Conservation (phyloP, 2,888 invertebrate genomes). For the Choreutis nemorana region DNA sequence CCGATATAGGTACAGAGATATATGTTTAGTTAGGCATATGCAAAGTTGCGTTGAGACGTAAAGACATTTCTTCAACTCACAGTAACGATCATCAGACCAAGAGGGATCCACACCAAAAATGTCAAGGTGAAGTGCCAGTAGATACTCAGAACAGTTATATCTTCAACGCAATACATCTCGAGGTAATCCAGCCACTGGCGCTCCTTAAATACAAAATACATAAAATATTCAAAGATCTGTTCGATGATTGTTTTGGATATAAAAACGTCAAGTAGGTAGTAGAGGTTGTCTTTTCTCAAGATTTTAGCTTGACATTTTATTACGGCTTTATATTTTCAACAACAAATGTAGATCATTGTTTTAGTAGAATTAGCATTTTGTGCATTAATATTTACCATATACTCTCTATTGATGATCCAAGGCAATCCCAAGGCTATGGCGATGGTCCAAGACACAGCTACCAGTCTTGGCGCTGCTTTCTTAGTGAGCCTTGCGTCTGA, state of each 20-base stretch:
- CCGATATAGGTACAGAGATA: no score
- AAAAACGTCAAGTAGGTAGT: no score
- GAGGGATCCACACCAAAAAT: conserved; percentile 80
- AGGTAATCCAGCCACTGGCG: conserved; percentile 78
- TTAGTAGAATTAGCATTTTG: no score
- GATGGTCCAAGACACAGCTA: conserved; percentile 72
- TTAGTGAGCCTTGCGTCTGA: conserved; percentile 74
- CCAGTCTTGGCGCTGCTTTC: conserved; percentile 70
- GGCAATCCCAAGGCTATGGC: conserved; percentile 72
- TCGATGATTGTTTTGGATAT: no score
- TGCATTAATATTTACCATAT: conserved; percentile 55
- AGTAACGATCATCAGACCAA: conserved; percentile 75
- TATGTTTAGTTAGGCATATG: conserved; percentile 1
- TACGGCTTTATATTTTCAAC: no score
- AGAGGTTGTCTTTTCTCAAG: no score
- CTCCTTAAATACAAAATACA: conserved; percentile 58
- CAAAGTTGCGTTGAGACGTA: no score
- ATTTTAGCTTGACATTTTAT: no score
- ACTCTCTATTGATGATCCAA: conserved; percentile 69
- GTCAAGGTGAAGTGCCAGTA: conserved; percentile 83
- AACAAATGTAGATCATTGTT: no score
- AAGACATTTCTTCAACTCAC: conserved; percentile 71
- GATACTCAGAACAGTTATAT: conserved; percentile 66
- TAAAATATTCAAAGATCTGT: no score
- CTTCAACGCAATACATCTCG: conserved; percentile 80